Evolutionary conservation across 2,113 vertebrate genomes (phyloP).

Genomic region (Nesogale talazaci): DNA sequence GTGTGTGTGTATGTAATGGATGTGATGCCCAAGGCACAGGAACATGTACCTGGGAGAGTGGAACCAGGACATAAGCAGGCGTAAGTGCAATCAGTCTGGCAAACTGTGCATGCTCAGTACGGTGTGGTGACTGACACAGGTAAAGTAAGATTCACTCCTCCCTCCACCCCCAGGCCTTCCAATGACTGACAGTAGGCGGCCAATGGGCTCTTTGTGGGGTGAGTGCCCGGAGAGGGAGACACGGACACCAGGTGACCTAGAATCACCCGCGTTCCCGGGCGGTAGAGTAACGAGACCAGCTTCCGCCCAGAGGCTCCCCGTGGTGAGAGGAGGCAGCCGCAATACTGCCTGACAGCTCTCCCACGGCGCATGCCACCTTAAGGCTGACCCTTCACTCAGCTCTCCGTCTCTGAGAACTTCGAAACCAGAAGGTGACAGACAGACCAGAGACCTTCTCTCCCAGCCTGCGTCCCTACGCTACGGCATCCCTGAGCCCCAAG

Average conservation of each 20-base stretch:
- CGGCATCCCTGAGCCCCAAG: conserved; percentile 8
- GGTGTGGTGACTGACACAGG: neutral
- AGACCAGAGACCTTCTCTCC: neutral
- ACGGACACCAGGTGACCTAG: neutral
- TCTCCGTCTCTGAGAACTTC: neutral
- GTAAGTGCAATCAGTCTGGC: neutral
- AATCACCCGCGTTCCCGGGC: neutral
- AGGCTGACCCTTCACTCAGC: neutral
- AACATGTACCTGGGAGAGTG: neutral
- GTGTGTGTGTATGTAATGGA: accelerated
- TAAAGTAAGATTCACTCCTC: too few relatives aligned
- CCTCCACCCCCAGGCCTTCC: neutral
- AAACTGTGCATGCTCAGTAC: neutral
- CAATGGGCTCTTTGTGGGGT: too few relatives aligned
- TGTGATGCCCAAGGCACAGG: neutral
- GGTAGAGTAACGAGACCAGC: neutral
- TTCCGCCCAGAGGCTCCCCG: neutral
- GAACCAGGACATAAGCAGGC: neutral
- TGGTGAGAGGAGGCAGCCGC: neutral
- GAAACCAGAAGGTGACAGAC: neutral
- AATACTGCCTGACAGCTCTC: neutral
- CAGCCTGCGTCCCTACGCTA: neutral
- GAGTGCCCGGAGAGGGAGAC: neutral
- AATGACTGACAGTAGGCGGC: neutral
- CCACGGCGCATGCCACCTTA: neutral